Base-by-base conservation (phyloP, 1,140 invertebrate species). In the Drosophila kanapiae region DNA sequence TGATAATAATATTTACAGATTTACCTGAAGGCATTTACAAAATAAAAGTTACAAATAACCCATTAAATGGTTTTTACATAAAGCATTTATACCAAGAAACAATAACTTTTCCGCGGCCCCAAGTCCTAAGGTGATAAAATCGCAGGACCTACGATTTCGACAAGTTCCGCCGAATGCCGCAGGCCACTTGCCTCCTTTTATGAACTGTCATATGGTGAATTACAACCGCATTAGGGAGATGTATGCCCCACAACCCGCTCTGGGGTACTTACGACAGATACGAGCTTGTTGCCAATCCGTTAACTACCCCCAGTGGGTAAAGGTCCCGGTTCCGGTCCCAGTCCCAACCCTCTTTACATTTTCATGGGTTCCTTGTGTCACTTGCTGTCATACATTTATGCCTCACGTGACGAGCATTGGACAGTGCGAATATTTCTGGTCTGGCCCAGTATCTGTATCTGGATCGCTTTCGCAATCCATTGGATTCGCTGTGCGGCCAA, bases 331-430 rank as follows among this genome's bases (percentile, higher is more conserved):
- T 13, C 6, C 4, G 14, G 18, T 14, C 14, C 48, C n/a, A 5
- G 18, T 37, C 33, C 54, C 68, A 60, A 72, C 56, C 70, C 70
- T 53, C 68, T 70, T 72, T 72, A 43, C 13, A 31, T 59, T 37
- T 40, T 53, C 37, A 38, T 33, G 69, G 11, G 23, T 40, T 37
- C 40, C 68, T 31, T 33, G 68, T 71, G 62, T 67, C 68, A 71
- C 63, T 67, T 42, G 56, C 40, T 75, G 71, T 75, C 71, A 75
- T 53, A 45, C 23, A 29, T 33, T 38, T 69, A 13, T 60, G 53
- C 31, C 53, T 29, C 27, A 60, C 35, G 27, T 69, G 62, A 38
- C 57, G 67, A 60, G 62, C 43, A 67, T 47, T 53, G 80, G 80
- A 64, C 79, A 76, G 27, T 74, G 47, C 74, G 40, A 53, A 23